These are phyloP conservation scores for Oplegnathus fasciatus DNA, from an alignment of 2,113 vertebrate genomes.

Conservation along the genomic window DNA sequence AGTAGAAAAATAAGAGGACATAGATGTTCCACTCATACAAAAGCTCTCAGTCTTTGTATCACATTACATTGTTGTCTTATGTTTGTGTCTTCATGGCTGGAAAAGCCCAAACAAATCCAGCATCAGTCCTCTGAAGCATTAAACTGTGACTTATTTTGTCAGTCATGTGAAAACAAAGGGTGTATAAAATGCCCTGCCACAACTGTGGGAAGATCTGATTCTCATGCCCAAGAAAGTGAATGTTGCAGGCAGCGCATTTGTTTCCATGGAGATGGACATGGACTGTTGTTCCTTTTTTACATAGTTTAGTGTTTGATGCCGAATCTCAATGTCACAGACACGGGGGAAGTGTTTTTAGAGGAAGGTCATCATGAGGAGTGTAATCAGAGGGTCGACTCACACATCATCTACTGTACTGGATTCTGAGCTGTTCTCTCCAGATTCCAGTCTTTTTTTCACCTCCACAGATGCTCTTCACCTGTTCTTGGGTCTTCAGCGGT, in stretches of 20 bases:
- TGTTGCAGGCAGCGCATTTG: background rate
- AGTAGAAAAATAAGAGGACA: background rate
- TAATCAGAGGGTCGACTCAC: background rate
- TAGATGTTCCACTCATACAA: background rate
- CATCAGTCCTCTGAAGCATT: constrained; percentile 72
- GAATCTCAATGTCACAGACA: background rate
- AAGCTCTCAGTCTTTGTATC: constrained; percentile 45
- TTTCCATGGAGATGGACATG: background rate
- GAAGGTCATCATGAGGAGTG: background rate
- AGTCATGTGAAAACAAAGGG: constrained; percentile 80
- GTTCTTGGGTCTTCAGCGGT: background rate
- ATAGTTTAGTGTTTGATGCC: background rate
- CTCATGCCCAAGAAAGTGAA: constrained; percentile 26
- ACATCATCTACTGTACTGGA: too few species aligned
- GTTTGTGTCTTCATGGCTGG: constrained; percentile 74
- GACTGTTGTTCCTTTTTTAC: background rate
- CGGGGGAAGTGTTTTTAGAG: background rate
- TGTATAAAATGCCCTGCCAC: constrained; percentile 72
- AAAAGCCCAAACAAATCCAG: constrained; percentile 68
- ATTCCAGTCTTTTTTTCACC: too few species aligned
- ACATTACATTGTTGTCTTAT: constrained; percentile 61
- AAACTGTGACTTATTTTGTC: constrained; percentile 80
- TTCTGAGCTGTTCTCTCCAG: background rate
- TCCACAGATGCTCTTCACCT: background rate
- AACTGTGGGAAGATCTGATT: constrained; percentile 42